A percentile compares a stretch with the other conserved stretches of the same genome.
phyloP scores from a whole-genome alignment of 35 echinoderm and acorn worm genomes.

The Acanthaster planci region DNA sequence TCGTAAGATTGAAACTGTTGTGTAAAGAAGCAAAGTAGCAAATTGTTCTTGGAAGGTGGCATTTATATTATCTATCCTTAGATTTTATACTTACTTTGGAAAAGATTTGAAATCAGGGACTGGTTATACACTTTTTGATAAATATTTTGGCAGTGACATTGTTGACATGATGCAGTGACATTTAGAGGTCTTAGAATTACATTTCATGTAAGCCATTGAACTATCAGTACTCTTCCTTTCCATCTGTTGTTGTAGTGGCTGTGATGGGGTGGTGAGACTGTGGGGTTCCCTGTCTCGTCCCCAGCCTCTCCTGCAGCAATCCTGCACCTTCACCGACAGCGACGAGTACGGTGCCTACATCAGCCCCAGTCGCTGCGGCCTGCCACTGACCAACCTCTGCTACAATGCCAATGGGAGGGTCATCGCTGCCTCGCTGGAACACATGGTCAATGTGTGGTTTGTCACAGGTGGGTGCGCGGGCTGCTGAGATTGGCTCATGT shows the following conservation, averaged over 20 bases:
- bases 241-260: constrained; percentile 55
- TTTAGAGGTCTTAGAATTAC: too few relatives aligned
- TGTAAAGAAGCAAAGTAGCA: too few relatives aligned
- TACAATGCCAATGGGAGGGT: constrained; percentile 84
- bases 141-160: too few relatives aligned
- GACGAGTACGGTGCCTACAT: constrained; percentile 62
- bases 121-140: too few relatives aligned
- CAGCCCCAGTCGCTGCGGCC: constrained; percentile 46
- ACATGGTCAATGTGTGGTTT: constrained; percentile 97
- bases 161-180: too few relatives aligned
- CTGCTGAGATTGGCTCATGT: too few relatives aligned
- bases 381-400: constrained; percentile 69
- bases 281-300: constrained; percentile 70
- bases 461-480: constrained; percentile 53
- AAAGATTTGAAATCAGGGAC: too few relatives aligned
- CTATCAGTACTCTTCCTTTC: constrained; percentile 3
- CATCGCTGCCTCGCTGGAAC: constrained; percentile 82
- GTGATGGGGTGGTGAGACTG: constrained; percentile 82
- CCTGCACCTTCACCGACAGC: constrained; percentile 77
- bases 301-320: constrained; percentile 86
- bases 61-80: too few relatives aligned
- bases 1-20: too few relatives aligned
- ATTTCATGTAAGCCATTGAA: too few relatives aligned
- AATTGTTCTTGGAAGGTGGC: too few relatives aligned
- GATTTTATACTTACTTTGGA: too few relatives aligned